Percentiles rank a stretch among this genome's conserved stretches.
phyloP scores from a whole-genome alignment of 2,888 invertebrate genomes.

The Pachydiplax longipennis region DNA sequence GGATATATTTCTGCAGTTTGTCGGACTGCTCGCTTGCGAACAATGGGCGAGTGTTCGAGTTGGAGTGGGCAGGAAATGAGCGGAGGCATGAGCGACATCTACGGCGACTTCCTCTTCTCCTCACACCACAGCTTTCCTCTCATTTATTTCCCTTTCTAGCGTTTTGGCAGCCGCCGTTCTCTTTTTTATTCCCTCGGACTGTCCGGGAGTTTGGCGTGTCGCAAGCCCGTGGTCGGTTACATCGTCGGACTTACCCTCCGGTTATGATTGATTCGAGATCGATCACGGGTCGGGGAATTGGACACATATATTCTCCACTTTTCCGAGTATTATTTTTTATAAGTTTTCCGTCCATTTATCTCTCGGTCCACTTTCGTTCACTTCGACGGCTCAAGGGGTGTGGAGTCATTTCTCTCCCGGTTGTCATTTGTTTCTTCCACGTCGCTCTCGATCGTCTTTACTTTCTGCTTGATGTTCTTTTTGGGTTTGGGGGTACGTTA shows the following conservation, averaged over 20 bases:
- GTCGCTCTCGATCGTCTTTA: background rate
- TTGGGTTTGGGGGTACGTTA: too few relatives aligned
- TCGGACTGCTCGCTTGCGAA: background rate
- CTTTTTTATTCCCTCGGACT: background rate
- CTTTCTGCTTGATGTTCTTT: background rate
- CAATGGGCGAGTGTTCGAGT: background rate
- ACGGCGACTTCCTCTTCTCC: background rate
- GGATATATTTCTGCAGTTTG: background rate
- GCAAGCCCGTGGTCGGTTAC: background rate
- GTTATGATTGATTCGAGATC: background rate
- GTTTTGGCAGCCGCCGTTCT: slow-evolving; percentile 15
- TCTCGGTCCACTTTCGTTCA: too few relatives aligned
- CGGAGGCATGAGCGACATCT: background rate
- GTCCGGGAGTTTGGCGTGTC: background rate
- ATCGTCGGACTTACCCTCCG: background rate
- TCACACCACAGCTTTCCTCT: background rate
- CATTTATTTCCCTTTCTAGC: background rate
- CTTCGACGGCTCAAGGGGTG: too few relatives aligned
- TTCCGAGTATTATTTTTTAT: too few relatives aligned
- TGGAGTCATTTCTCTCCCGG: background rate
- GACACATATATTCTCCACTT: too few relatives aligned
- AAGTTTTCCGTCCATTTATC: too few relatives aligned
- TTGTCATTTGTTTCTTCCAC: background rate
- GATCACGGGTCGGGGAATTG: background rate
- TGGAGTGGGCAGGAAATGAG: background rate